These are phyloP conservation scores for Machaerirhynchus nigripectus DNA, from an alignment of 2,113 vertebrate genomes.

Conservation along the genomic window DNA sequence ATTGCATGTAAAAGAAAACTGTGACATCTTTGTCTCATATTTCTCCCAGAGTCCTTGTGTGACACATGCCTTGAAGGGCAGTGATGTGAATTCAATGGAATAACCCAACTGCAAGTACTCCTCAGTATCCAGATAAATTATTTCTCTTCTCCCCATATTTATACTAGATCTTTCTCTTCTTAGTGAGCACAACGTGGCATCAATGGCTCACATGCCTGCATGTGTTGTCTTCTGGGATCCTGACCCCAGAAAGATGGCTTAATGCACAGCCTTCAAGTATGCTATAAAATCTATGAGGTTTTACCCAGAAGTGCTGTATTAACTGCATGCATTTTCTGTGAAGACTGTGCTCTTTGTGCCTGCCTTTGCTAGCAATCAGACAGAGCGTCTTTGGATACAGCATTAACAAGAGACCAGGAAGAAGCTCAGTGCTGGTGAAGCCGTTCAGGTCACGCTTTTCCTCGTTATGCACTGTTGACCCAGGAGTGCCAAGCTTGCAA, in stretches of 20 bases:
- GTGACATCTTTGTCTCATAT: neutral
- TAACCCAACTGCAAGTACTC: neutral
- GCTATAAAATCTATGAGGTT: neutral
- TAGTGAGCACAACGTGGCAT: neutral
- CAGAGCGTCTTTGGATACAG: neutral
- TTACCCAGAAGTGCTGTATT: neutral
- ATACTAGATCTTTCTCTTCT: neutral
- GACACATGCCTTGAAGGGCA: neutral
- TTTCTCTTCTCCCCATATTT: neutral
- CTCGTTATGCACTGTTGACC: rapidly evolving
- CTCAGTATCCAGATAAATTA: neutral
- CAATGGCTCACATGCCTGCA: neutral
- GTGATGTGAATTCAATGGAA: neutral
- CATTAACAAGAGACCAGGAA: neutral
- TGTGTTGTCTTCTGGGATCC: neutral
- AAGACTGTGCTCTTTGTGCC: neutral
- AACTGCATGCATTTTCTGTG: neutral
- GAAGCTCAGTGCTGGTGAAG: neutral
- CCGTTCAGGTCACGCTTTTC: neutral
- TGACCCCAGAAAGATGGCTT: neutral
- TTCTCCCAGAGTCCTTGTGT: neutral
- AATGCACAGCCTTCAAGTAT: neutral
- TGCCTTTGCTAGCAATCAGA: neutral
- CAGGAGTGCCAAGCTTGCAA: neutral
- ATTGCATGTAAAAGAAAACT: neutral